A percentile compares a stretch with the other conserved stretches of the same genome.
phyloP scores from a whole-genome alignment of 2,113 vertebrate genomes.

The Anas platyrhynchos region DNA sequence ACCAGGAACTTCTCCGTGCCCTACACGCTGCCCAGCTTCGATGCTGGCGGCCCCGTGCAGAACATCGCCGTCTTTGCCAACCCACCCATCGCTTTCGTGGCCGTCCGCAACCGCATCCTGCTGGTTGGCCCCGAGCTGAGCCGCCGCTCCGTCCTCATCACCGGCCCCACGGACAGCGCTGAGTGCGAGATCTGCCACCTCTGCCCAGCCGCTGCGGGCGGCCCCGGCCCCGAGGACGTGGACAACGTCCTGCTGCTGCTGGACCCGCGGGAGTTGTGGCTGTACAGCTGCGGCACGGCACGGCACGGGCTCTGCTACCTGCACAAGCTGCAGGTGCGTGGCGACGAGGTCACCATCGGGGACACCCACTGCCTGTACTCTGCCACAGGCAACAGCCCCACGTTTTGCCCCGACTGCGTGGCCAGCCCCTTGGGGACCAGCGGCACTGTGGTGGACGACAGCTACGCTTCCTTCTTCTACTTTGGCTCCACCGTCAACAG shows the following conservation, averaged over 20 bases:
- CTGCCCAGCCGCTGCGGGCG: neutral
- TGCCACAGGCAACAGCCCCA: conserved; percentile 71
- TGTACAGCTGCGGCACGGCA: conserved; percentile 89
- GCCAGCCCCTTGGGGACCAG: conserved; percentile 90
- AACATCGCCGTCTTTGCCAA: conserved; percentile 72
- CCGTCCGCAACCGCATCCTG: conserved; percentile 86
- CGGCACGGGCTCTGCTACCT: conserved; percentile 87
- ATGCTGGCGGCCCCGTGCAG: conserved; percentile 78
- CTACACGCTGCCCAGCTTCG: conserved; percentile 84
- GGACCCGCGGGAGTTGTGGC: conserved; percentile 83
- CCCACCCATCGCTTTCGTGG: conserved; percentile 74
- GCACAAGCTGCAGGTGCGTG: conserved; percentile 72
- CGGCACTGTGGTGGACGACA: conserved; percentile 84
- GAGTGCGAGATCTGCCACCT: conserved; percentile 80
- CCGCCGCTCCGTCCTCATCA: conserved; percentile 75
- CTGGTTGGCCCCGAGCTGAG: conserved; percentile 73
- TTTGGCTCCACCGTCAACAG: conserved; percentile 86
- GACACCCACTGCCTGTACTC: conserved; percentile 82
- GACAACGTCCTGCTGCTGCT: conserved; percentile 86
- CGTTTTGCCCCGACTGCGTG: conserved; percentile 88
- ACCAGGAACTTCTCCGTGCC: conserved; percentile 82
- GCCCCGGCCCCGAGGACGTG: conserved; percentile 71
- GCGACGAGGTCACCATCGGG: neutral
- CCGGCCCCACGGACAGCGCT: conserved; percentile 84
- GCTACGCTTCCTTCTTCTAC: conserved; percentile 85